Evolutionary conservation across 1,140 invertebrate genomes (phyloP).

Genomic region (Whitmania pigra): DNA sequence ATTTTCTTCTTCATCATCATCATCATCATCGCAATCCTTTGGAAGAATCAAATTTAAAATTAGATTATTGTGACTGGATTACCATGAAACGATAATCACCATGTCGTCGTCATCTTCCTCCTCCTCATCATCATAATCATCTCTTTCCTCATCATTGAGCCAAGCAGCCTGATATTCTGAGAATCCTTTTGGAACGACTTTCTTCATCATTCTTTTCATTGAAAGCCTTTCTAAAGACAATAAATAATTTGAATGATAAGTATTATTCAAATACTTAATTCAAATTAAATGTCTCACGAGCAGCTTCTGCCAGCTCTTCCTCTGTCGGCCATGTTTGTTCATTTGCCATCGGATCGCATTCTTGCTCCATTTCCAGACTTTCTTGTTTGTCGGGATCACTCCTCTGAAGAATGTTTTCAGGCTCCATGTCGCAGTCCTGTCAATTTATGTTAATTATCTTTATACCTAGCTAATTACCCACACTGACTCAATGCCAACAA

Average conservation of each 20-base stretch:
- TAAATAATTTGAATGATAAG: not conserved
- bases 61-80: not conserved
- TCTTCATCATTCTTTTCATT: slow-evolving; percentile 55
- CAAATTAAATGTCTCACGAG: slow-evolving; percentile 33
- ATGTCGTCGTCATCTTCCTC: slow-evolving; percentile 2
- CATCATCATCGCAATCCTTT: slow-evolving; percentile 23
- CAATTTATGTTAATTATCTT: not conserved
- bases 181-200: slow-evolving; percentile 70
- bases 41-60: not conserved
- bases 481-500: not conserved
- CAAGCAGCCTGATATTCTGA: slow-evolving; percentile 93
- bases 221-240: not conserved
- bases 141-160: slow-evolving; percentile 59
- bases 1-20: slow-evolving; percentile 25
- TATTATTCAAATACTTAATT: not conserved
- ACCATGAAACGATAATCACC: not conserved
- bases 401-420: slow-evolving; percentile 22
- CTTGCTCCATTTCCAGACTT: slow-evolving; percentile 62
- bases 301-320: slow-evolving; percentile 65
- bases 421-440: slow-evolving; percentile 5
- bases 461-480: not conserved
- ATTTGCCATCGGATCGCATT: slow-evolving; percentile 76
- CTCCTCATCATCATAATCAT: slow-evolving; percentile 31
- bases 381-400: slow-evolving; percentile 58
- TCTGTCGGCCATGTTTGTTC: slow-evolving; percentile 93